A percentile compares a stretch with the other conserved stretches of the same genome.
Evolutionary conservation across 2,888 invertebrate species (phyloP).

Genomic region (Vandiemenella viatica): DNA sequence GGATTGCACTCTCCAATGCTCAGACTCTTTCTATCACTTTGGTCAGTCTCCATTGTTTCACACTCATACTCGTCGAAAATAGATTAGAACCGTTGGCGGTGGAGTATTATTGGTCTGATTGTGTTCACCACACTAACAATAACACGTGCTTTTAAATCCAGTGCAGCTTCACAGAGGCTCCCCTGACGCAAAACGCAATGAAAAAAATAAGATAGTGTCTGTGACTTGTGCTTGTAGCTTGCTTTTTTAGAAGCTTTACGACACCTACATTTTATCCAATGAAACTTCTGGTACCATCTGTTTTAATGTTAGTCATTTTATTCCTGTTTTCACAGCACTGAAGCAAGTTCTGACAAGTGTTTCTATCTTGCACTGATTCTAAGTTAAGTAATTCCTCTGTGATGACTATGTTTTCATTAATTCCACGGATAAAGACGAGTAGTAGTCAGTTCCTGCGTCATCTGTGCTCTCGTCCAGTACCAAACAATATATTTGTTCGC

Average conservation of each 20-base stretch:
- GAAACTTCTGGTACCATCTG: not conserved
- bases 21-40: not conserved
- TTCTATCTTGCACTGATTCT: not conserved
- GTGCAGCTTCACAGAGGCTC: not conserved
- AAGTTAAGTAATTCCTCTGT: not conserved
- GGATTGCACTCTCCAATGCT: not conserved
- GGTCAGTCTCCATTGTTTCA: not conserved
- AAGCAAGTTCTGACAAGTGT: not conserved
- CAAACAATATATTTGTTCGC: not conserved
- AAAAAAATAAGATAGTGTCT: not conserved
- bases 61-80: not conserved
- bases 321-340: not conserved
- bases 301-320: not conserved
- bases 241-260: not conserved
- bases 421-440: not conserved
- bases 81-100: not conserved
- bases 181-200: not conserved
- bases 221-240: not conserved
- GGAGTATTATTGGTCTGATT: too few species aligned
- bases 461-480: not conserved
- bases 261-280: not conserved
- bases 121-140: not conserved
- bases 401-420: not conserved
- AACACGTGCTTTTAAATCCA: not conserved
- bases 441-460: not conserved